Evolutionary conservation across 37 sponge, comb jelly and placozoan genomes (phyloP), one percentile per base, ranked within the genome.

Genomic region (Agelas oroides): DNA sequence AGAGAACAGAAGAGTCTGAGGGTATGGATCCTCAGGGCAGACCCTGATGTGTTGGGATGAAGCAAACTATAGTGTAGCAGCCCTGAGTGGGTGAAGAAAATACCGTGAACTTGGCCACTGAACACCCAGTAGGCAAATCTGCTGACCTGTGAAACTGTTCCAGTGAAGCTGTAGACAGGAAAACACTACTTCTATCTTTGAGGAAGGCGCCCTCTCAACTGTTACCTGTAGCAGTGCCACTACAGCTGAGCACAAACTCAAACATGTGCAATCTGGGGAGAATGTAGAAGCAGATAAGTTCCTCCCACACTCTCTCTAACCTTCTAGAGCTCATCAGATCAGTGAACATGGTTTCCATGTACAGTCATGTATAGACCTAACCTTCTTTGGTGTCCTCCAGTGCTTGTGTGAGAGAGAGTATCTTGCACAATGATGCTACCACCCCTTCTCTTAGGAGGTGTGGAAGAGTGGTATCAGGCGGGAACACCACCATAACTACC

Each of bases 101-200:
- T 61, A 61, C 14, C 3, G 5, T 12, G 5, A 14, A 61, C 2
- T 23, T 5, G 25, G 25, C 25, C 62, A 61, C 23, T 27, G 62
- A 5, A 33, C 69, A 27, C 25, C 25, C 25, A 12, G 62, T 23
- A 25, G 62, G 40, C 34, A 23, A 52, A 1, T 21, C 5, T 53
- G 52, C 77, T 55, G 12, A 90, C 90, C 76, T 32, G 53, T 58
- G 41, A 90, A 80, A 57, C 70, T 75, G 53, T 21, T 65, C 90
- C 90, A 90, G 60, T 90, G 79, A 2, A 66, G 5, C 37, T 79
- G 80, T 16, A 85, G 17, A 20, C 24, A 21, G 18, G 75, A 55
- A 15, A 84, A 73, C 24, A 90, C 57, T 57, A 77, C 32, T 20
- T 88, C 76, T 57, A 19, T 21, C 57, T 32, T 32, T 28, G 37